Evolutionary conservation across 1,140 invertebrate genomes (phyloP).

Genomic region (Caenorhabditis briggsae): DNA sequence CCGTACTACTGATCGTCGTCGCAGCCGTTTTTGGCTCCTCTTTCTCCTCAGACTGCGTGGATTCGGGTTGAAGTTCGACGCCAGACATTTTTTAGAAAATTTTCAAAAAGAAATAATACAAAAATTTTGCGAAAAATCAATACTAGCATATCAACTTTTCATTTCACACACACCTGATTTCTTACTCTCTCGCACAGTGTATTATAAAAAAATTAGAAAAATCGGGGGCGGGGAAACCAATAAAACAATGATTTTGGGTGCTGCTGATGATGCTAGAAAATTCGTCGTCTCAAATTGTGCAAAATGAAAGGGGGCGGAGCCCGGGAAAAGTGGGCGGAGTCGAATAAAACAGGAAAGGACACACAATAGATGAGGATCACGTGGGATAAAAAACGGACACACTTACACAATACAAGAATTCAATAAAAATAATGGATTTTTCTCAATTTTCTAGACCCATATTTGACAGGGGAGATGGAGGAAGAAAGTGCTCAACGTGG

Average conservation of each 20-base stretch:
- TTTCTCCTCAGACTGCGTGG: background rate
- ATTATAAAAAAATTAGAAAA: background rate
- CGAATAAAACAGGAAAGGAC: background rate
- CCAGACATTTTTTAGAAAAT: slow-evolving; percentile 2
- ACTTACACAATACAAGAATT: background rate
- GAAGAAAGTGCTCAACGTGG: too few species aligned
- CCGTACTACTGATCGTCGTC: background rate
- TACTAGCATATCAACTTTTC: slow-evolving; percentile 20
- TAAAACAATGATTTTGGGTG: slow-evolving; percentile 1
- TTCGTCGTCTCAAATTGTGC: background rate
- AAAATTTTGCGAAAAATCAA: too few species aligned
- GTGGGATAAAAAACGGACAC: background rate
- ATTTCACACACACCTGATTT: background rate
- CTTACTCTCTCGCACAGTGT: too few species aligned
- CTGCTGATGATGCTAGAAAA: background rate
- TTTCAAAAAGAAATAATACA: background rate
- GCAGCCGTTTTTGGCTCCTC: background rate
- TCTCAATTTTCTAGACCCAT: background rate
- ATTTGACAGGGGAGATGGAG: background rate
- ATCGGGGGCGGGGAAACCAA: background rate
- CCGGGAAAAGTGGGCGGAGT: background rate
- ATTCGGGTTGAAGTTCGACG: background rate
- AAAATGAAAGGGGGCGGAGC: background rate
- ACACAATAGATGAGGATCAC: background rate
- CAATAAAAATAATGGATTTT: background rate